Percentiles rank a stretch among this genome's conserved stretches.
Conservation (phyloP, 1,140 invertebrate genomes). For the Pygmarrhopalites habei region DNA sequence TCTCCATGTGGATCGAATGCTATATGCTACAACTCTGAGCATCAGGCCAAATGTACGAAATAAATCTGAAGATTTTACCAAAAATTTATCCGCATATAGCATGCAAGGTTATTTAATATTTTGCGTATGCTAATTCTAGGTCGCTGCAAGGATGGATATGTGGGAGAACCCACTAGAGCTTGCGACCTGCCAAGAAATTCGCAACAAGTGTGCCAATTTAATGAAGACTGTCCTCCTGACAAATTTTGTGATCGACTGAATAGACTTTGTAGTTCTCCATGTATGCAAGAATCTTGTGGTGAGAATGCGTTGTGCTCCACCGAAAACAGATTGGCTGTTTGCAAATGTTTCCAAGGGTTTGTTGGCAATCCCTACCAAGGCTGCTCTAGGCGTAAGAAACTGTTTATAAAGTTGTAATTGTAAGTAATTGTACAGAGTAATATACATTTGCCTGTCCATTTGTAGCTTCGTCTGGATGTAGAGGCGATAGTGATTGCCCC, state of each 20-base stretch:
- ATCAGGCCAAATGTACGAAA: slow-evolving; percentile 63
- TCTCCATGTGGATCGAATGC: slow-evolving; percentile 57
- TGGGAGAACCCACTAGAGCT: slow-evolving; percentile 21
- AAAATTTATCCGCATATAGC: too few species aligned
- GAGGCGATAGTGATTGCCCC: slow-evolving; percentile 59
- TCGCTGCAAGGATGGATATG: slow-evolving; percentile 50
- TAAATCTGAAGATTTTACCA: too few species aligned
- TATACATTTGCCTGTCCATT: too few species aligned
- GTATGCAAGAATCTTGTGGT: slow-evolving; percentile 56
- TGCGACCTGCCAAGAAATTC: slow-evolving; percentile 13
- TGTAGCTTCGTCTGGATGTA: slow-evolving; percentile 36
- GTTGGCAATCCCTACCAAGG: slow-evolving; percentile 41
- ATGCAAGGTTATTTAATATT: too few species aligned
- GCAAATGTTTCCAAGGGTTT: slow-evolving; percentile 53
- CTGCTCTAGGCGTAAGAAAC: slow-evolving; percentile 47
- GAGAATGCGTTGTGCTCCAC: slow-evolving; percentile 47
- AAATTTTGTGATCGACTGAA: slow-evolving; percentile 73
- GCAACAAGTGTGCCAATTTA: slow-evolving; percentile 68
- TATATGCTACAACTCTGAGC: slow-evolving; percentile 53
- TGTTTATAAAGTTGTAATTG: too few species aligned
- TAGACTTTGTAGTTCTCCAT: slow-evolving; percentile 73
- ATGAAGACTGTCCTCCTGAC: slow-evolving; percentile 76
- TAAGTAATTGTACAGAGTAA: too few species aligned
- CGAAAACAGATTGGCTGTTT: slow-evolving; percentile 67
- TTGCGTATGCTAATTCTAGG: too few species aligned